A percentile compares a stretch with the other conserved stretches of the same genome.
These are phyloP conservation scores for Leptinotarsa haldemani DNA, from an alignment of 2,888 invertebrate genomes.

Conservation along the genomic window DNA sequence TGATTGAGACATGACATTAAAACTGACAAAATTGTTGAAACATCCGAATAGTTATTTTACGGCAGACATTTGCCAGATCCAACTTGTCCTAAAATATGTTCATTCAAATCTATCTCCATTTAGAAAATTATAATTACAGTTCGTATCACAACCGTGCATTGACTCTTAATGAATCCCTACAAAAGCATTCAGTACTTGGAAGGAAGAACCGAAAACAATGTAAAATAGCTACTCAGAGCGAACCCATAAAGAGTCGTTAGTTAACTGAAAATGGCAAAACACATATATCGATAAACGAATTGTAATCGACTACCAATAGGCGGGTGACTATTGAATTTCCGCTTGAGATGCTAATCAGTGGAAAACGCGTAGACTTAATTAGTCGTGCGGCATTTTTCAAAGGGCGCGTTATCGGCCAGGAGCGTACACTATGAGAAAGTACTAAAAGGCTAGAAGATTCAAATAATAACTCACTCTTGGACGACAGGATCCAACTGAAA, in stretches of 20 bases:
- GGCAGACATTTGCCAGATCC: too few species aligned
- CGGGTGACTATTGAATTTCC: constrained; percentile 44
- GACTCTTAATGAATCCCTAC: background rate
- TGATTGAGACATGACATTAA: too few species aligned
- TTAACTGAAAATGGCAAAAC: constrained; percentile 4
- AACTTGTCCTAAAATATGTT: too few species aligned
- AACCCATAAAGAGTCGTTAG: constrained; percentile 8
- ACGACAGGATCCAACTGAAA: too few species aligned
- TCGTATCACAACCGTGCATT: background rate
- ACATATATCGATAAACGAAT: constrained; percentile 40
- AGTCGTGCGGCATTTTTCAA: constrained; percentile 25
- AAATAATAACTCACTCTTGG: too few species aligned
- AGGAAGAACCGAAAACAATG: constrained; percentile 4
- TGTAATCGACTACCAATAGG: constrained; percentile 48
- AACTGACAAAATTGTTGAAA: too few species aligned
- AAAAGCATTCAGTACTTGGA: background rate
- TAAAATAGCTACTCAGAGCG: background rate
- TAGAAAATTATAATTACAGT: background rate
- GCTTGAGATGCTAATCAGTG: constrained; percentile 46
- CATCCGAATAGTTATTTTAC: too few species aligned
- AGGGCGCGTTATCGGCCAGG: background rate
- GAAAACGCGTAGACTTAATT: constrained; percentile 52
- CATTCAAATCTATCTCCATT: background rate
- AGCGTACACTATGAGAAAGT: background rate
- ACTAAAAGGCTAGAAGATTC: too few species aligned